Evolutionary conservation across 2,113 vertebrate genomes (phyloP).

Genomic region (Canis aureus): DNA sequence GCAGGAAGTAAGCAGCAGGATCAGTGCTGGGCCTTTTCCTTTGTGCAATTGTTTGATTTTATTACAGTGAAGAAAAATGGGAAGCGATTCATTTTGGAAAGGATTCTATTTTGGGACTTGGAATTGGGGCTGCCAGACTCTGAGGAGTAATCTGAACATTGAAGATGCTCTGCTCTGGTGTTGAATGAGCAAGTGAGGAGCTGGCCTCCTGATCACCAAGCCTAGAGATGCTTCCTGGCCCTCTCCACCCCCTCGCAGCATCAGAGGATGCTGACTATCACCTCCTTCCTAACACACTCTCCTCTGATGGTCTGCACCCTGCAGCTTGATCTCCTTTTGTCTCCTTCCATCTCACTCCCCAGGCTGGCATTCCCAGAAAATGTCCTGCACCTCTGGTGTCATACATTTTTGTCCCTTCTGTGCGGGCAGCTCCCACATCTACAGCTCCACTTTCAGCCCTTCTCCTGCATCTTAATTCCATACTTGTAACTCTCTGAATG

Average conservation of each 20-base stretch:
- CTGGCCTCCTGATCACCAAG: not conserved
- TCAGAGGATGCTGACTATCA: not conserved
- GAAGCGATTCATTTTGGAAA: slow-evolving; percentile 16
- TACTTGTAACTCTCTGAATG: not conserved
- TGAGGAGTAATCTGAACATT: not conserved
- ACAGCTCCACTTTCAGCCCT: not conserved
- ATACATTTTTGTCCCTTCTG: not conserved
- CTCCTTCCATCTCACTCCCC: not conserved
- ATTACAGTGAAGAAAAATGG: not conserved
- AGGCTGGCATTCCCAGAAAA: not conserved
- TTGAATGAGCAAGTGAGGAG: not conserved
- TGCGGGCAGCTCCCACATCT: not conserved
- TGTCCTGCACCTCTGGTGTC: not conserved
- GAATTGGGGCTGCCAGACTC: not conserved
- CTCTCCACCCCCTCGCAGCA: not conserved
- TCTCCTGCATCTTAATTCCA: not conserved
- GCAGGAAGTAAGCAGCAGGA: not conserved
- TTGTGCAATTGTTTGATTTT: not conserved
- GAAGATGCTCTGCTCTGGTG: too few relatives aligned
- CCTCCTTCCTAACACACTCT: too few relatives aligned
- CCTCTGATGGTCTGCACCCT: fast-evolving
- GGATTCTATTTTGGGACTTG: slow-evolving; percentile 23
- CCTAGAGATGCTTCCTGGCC: not conserved
- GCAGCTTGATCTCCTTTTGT: too few relatives aligned
- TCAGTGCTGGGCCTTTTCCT: not conserved